These are phyloP conservation scores for Serripes groenlandicus DNA, from an alignment of 2,888 invertebrate genomes.

Conservation along the genomic window DNA sequence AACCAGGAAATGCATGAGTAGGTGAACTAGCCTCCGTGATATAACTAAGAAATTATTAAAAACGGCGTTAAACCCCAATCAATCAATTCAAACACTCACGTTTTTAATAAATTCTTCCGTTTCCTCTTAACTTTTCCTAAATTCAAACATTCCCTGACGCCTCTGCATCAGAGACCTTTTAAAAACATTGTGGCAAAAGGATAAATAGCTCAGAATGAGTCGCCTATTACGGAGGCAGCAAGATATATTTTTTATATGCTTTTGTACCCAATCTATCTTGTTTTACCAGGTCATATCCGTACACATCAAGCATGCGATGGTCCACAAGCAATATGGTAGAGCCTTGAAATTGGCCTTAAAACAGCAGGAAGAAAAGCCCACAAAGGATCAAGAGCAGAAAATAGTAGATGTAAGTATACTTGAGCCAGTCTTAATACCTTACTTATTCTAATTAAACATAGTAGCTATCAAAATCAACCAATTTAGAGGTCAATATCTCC, in stretches of 20 bases:
- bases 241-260: too few relatives aligned
- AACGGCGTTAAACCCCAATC: too few relatives aligned
- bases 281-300: conserved; percentile 88
- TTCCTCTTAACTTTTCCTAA: too few relatives aligned
- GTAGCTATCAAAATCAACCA: not conserved
- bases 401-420: conserved; percentile 67
- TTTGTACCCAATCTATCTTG: too few relatives aligned
- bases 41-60: too few relatives aligned
- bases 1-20: too few relatives aligned
- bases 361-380: conserved; percentile 93
- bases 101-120: too few relatives aligned
- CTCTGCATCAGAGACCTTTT: too few relatives aligned
- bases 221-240: too few relatives aligned
- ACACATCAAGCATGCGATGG: conserved; percentile 91
- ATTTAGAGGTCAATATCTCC: not conserved
- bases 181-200: conserved; percentile 1
- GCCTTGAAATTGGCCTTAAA: conserved; percentile 92
- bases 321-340: conserved; percentile 93
- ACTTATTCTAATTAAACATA: not conserved
- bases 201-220: not conserved
- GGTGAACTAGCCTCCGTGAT: too few relatives aligned
- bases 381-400: conserved; percentile 85
- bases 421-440: not conserved
- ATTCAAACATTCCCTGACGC: too few relatives aligned
- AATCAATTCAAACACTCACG: too few relatives aligned